Conservation (phyloP, 2,113 vertebrate species). For the Nibea coibor region DNA sequence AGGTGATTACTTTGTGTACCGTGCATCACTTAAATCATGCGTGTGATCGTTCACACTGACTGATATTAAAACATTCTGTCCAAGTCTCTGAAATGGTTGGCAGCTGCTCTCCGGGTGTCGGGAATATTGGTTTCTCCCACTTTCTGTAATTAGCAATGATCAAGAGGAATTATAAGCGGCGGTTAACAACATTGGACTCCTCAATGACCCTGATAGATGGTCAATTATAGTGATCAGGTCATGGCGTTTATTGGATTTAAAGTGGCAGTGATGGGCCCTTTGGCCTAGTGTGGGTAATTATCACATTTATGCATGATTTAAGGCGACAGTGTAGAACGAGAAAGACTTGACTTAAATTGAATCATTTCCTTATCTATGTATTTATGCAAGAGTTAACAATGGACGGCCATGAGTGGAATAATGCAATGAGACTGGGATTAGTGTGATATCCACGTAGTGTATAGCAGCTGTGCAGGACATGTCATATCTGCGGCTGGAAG, state of each 20-base stretch:
- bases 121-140: slow-evolving; percentile 78
- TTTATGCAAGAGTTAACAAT: slow-evolving; percentile 84
- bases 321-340: slow-evolving; percentile 78
- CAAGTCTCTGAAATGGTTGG: slow-evolving; percentile 49
- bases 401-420: slow-evolving; percentile 68
- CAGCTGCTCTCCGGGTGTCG: slow-evolving; percentile 54
- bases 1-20: neutral
- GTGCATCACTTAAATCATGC: slow-evolving; percentile 19
- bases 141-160: slow-evolving; percentile 85
- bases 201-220: slow-evolving; percentile 86
- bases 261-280: slow-evolving; percentile 83
- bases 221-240: slow-evolving; percentile 87
- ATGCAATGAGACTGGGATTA: slow-evolving; percentile 66
- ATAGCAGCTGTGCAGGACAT: neutral
- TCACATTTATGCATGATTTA: slow-evolving; percentile 86
- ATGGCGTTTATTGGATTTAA: slow-evolving; percentile 83
- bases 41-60: slow-evolving; percentile 28
- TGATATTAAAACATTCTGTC: slow-evolving; percentile 41
- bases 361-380: slow-evolving; percentile 83
- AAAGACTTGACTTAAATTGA: slow-evolving; percentile 81
- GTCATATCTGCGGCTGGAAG: slow-evolving; percentile 31
- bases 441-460: slow-evolving; percentile 49
- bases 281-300: slow-evolving; percentile 81
- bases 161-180: slow-evolving; percentile 84
- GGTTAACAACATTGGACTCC: slow-evolving; percentile 81